phyloP scores from a whole-genome alignment of 1,140 invertebrate genomes.

The Apis dorsata region DNA sequence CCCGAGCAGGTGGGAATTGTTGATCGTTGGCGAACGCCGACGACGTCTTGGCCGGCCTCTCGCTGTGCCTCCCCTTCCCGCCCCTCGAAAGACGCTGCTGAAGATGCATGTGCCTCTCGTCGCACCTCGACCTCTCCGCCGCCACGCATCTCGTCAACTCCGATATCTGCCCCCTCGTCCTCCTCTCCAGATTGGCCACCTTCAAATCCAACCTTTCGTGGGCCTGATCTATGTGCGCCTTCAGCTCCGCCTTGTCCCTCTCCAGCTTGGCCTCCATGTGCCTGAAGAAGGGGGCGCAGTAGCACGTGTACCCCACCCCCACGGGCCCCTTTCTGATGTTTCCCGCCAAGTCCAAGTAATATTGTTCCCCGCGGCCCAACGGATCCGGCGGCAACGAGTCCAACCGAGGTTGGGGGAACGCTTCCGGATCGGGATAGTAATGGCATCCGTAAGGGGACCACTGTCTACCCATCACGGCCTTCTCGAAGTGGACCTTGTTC shows the following conservation, averaged over 20 bases:
- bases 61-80: constrained; percentile 82
- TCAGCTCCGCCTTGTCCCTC: constrained; percentile 91
- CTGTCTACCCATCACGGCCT: constrained; percentile 75
- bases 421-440: constrained; percentile 90
- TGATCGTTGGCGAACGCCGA: constrained; percentile 36
- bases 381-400: constrained; percentile 92
- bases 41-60: constrained; percentile 76
- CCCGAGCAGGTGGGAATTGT: constrained; percentile 54
- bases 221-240: constrained; percentile 90
- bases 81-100: constrained; percentile 85
- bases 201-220: constrained; percentile 90
- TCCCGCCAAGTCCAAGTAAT: constrained; percentile 96
- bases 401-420: constrained; percentile 91
- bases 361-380: constrained; percentile 93
- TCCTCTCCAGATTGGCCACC: constrained; percentile 89
- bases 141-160: constrained; percentile 84
- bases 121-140: constrained; percentile 83
- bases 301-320: constrained; percentile 92
- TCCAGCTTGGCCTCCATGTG: constrained; percentile 93
- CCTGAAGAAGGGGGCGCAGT: constrained; percentile 90
- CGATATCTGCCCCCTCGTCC: constrained; percentile 88
- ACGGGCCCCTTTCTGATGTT: constrained; percentile 97
- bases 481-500: constrained; percentile 78
- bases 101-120: constrained; percentile 84
- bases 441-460: constrained; percentile 96